phyloP scores from a whole-genome alignment of 2,113 vertebrate genomes.

The Malurus melanocephalus region DNA sequence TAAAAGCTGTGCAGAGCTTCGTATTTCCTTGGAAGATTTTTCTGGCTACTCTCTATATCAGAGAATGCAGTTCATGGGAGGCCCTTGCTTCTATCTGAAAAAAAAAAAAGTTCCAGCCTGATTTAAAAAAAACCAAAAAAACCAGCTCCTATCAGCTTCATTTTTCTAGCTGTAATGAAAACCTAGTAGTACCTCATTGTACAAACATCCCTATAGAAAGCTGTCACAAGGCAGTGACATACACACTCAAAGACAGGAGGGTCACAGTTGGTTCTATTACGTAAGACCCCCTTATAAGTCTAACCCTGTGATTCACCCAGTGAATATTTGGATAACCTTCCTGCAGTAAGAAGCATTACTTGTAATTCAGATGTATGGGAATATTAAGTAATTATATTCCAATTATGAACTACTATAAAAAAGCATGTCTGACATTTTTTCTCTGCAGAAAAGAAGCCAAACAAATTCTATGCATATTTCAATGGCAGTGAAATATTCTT shows the following conservation, averaged over 20 bases:
- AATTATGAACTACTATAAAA: conserved; percentile 10
- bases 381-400: conserved; percentile 14
- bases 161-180: background rate
- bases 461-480: background rate
- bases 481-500: background rate
- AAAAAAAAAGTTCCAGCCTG: background rate
- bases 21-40: background rate
- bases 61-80: background rate
- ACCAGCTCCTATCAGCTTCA: background rate
- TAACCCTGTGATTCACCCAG: conserved; percentile 1
- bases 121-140: background rate
- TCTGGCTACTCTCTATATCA: background rate
- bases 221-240: background rate
- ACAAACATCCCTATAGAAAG: background rate
- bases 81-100: background rate
- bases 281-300: background rate
- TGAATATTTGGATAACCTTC: conserved; percentile 21
- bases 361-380: background rate
- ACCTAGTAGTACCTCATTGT: background rate
- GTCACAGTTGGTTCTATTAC: background rate
- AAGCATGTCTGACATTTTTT: background rate
- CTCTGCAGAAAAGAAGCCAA: background rate
- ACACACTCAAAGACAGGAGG: background rate
- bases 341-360: background rate
- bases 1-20: background rate